These are phyloP conservation scores for Microhierax caerulescens DNA, from an alignment of 2,797 vertebrate species.

Conservation along the genomic window DNA sequence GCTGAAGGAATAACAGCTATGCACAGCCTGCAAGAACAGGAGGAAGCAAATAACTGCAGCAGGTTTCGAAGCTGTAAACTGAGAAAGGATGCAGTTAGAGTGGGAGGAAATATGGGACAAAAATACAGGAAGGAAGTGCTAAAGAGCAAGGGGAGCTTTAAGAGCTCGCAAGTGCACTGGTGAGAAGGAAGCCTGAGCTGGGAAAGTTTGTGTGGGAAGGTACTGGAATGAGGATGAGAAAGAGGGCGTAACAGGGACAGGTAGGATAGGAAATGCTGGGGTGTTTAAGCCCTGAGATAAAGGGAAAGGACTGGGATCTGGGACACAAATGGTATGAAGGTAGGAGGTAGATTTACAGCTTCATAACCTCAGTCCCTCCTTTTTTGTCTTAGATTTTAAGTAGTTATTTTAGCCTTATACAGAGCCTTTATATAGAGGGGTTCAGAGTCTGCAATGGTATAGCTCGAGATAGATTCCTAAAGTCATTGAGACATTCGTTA, in stretches of 20 bases:
- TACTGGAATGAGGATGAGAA: neutral
- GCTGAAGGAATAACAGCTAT: neutral
- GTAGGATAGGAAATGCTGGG: neutral
- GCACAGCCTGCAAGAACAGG: neutral
- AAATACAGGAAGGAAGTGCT: slow-evolving; percentile 37
- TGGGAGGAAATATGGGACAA: neutral
- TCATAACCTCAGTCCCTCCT: neutral
- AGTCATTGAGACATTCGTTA: neutral
- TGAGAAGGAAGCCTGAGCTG: neutral
- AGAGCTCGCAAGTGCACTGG: neutral
- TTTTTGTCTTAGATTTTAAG: neutral
- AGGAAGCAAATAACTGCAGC: neutral
- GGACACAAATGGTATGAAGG: neutral
- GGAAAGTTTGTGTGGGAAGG: slow-evolving; percentile 28
- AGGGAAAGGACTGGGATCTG: neutral
- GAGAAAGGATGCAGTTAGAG: slow-evolving; percentile 29
- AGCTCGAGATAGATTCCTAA: neutral
- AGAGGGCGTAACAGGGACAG: neutral
- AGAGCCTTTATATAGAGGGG: neutral
- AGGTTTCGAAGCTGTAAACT: neutral
- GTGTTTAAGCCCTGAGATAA: neutral
- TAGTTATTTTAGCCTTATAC: neutral
- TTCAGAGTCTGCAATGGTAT: neutral
- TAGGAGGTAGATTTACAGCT: neutral
- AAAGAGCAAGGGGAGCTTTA: neutral